These are phyloP conservation scores for Margaritifera margaritifera DNA, from an alignment of 2,888 invertebrate species.

Conservation along the genomic window DNA sequence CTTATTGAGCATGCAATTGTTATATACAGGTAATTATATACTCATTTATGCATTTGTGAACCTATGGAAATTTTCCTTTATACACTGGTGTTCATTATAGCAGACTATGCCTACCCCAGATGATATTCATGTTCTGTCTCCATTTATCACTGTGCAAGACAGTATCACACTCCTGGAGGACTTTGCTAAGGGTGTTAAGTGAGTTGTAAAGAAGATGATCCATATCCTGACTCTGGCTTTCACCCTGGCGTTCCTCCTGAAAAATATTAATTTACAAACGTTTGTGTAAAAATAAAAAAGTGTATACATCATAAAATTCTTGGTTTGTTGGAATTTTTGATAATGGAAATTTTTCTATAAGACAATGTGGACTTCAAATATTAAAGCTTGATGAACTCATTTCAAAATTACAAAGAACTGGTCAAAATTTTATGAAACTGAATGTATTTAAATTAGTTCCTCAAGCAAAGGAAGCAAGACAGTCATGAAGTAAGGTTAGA, in stretches of 20 bases:
- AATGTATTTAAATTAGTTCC: no score
- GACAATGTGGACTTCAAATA: no score
- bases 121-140: slow-evolving; percentile 48
- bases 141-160: slow-evolving; percentile 55
- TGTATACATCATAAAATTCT: background rate
- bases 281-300: background rate
- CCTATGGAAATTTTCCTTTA: background rate
- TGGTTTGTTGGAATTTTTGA: no score
- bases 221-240: slow-evolving; percentile 43
- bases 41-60: background rate
- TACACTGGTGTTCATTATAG: background rate
- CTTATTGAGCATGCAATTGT: background rate
- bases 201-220: slow-evolving; percentile 69
- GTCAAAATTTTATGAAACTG: no score
- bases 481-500: no score
- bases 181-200: slow-evolving; percentile 66
- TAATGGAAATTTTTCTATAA: no score
- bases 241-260: slow-evolving; percentile 21
- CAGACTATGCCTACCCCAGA: slow-evolving; percentile 71
- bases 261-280: slow-evolving; percentile 1
- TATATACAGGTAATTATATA: no score
- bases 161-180: slow-evolving; percentile 60
- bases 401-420: no score
- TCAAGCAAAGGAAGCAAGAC: no score
- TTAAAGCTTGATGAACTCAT: no score